Percentiles rank a stretch among this genome's conserved stretches.
Conservation (phyloP, 2,797 vertebrate genomes). For the Lemur catta region DNA sequence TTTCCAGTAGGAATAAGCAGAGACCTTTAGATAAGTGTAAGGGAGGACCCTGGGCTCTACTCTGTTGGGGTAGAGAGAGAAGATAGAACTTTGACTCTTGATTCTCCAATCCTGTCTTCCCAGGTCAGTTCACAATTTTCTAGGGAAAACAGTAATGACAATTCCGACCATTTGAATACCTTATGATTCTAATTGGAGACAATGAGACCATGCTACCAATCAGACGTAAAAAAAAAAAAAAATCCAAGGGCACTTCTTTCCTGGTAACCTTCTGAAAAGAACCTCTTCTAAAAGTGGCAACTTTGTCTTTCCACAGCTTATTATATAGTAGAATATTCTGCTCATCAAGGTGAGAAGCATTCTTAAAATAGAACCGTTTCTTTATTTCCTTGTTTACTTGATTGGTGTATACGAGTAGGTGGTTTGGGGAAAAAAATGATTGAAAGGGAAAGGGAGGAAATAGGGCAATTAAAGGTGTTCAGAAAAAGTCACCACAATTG, state of each 20-base stretch:
- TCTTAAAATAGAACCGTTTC: neutral
- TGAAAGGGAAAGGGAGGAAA: neutral
- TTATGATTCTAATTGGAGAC: slow-evolving; percentile 54
- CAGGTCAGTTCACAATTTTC: slow-evolving; percentile 15
- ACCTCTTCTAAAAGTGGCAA: neutral
- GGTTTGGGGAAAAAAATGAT: neutral
- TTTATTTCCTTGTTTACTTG: neutral
- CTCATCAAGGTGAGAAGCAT: neutral
- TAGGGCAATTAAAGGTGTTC: neutral
- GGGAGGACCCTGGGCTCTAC: neutral
- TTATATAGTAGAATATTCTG: neutral
- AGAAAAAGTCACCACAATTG: neutral
- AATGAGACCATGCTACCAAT: slow-evolving; percentile 31
- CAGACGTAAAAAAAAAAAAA: neutral
- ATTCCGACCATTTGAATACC: slow-evolving; percentile 32
- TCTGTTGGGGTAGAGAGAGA: neutral
- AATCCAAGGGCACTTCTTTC: slow-evolving; percentile 12
- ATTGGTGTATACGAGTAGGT: neutral
- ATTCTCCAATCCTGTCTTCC: neutral
- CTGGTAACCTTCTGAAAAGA: neutral
- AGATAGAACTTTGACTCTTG: neutral
- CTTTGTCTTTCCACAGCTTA: neutral
- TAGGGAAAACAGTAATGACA: slow-evolving; percentile 30
- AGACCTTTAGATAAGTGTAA: neutral
- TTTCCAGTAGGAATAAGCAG: neutral